A percentile compares a stretch with the other conserved stretches of the same genome.
phyloP scores from a whole-genome alignment of 2,888 invertebrate species.

The Nephrocerus scutellatus region DNA sequence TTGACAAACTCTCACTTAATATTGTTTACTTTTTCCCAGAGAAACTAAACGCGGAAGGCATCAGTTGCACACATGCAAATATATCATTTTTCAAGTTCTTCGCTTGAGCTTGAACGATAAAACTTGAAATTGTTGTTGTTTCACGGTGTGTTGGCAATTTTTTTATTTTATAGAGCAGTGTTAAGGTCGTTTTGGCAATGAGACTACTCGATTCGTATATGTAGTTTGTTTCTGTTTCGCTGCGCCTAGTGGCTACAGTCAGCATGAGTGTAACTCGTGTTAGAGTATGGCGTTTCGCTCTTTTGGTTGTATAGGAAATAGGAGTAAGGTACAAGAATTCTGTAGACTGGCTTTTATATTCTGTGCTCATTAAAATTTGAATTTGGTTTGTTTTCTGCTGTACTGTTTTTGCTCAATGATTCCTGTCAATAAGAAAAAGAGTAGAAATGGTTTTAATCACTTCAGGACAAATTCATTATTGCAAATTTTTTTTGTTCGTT shows the following conservation, averaged over 20 bases:
- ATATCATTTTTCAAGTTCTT: constrained; percentile 16
- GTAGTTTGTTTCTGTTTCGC: constrained; percentile 8
- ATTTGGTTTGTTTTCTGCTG: constrained; percentile 6
- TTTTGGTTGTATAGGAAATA: constrained; percentile 5
- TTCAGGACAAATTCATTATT: too few relatives aligned
- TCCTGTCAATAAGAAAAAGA: too few relatives aligned
- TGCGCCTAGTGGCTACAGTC: too few relatives aligned
- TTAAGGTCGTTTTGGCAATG: constrained; percentile 21
- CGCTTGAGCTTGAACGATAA: constrained; percentile 24
- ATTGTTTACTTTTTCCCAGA: too few relatives aligned
- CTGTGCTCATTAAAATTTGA: not conserved
- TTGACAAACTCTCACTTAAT: not conserved
- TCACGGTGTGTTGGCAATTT: too few relatives aligned
- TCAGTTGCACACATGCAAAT: not conserved
- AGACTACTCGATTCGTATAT: too few relatives aligned
- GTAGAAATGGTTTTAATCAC: too few relatives aligned
- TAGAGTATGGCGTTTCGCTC: constrained; percentile 8
- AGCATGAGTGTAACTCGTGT: constrained; percentile 6
- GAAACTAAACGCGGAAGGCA: too few relatives aligned
- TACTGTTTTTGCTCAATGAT: constrained; percentile 2
- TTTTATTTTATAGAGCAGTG: constrained; percentile 24
- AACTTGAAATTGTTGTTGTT: too few relatives aligned
- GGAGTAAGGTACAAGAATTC: not conserved
- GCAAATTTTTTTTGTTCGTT: constrained; percentile 7
- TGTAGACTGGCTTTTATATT: not conserved